Evolutionary conservation across 2,113 vertebrate genomes (phyloP), one percentile per base, ranked within the genome.

Genomic region (Chlorocebus sabaeus): DNA sequence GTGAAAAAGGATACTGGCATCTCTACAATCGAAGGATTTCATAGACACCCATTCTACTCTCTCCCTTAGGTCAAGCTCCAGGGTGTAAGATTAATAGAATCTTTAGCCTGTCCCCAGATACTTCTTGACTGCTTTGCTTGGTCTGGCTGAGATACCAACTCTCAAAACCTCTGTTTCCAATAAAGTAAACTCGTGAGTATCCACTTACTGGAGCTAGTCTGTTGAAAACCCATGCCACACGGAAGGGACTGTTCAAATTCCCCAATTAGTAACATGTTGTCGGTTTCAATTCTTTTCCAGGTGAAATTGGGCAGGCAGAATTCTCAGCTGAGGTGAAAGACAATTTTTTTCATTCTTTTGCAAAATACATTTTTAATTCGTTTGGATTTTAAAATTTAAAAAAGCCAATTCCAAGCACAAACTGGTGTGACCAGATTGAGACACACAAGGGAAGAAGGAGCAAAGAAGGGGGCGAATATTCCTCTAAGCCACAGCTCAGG

Each of bases 321-420:
- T 59, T 93, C 96, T 93, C 89, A 43, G 59, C 85, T 92, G 57
- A 94, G 61, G 96, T 93, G 68, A 96, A 92, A 92, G 73, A 83
- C 40, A 2, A 57, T 90, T 96, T 95, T 90, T 55, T 5, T 27
- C 64, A 91, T 48, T 61, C 40, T 81, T 93, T 89, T 92, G 84
- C 89, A 93, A 98, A 96, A 96, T 93, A 95, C 12, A 84, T 96
- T 92, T 98, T 97, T 98, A 97, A 97, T 97, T 98, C 93, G 73
- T 82, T 97, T 72, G 91, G 52, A 96, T 95, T 96, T 89, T 43
- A 67, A 87, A 89, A 89, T 86, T 86, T 13, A 40, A 89, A 72
- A 30, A 73, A 52, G 22, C 23, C 25, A 82, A 57, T 68, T 85
- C 57, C 50, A 87, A 92, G 93, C 57, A 87, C 89, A 94, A 87